These are phyloP conservation scores for Anticlea derivata DNA, from an alignment of 2,888 invertebrate genomes.

Conservation along the genomic window DNA sequence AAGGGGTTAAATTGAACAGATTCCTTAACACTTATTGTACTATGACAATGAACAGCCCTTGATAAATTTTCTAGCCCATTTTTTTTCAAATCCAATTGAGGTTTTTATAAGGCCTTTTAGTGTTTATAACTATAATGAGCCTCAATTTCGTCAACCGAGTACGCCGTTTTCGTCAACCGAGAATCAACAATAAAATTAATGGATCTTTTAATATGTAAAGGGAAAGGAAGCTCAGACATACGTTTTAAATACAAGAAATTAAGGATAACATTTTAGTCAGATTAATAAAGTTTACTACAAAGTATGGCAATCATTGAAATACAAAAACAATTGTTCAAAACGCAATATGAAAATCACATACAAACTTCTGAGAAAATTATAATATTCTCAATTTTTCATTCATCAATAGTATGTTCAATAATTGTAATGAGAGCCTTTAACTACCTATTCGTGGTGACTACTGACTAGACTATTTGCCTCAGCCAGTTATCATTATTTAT, in stretches of 20 bases:
- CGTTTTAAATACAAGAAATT: not conserved
- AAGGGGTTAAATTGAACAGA: conserved; percentile 38
- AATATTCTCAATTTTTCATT: no score
- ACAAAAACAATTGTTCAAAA: conserved; percentile 4
- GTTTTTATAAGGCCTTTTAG: conserved; percentile 15
- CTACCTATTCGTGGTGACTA: not conserved
- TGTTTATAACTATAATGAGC: conserved; percentile 22
- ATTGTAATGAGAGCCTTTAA: not conserved
- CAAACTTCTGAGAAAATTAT: not conserved
- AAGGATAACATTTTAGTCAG: conserved; percentile 5
- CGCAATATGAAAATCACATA: conserved; percentile 8
- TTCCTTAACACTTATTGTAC: conserved; percentile 32
- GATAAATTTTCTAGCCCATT: conserved; percentile 10
- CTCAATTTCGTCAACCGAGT: conserved; percentile 3
- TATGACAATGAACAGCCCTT: conserved; percentile 26
- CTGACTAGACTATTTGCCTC: no score
- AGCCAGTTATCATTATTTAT: no score
- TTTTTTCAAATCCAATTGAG: conserved; percentile 9
- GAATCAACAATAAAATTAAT: not conserved
- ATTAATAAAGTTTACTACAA: conserved; percentile 12
- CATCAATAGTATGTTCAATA: no score
- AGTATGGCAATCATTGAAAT: conserved; percentile 3
- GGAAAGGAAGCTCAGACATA: not conserved
- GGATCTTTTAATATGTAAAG: not conserved
- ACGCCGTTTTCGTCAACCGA: no score